Conservation (phyloP, 2,888 invertebrate species). For the Dryocosmus kuriphilus region DNA sequence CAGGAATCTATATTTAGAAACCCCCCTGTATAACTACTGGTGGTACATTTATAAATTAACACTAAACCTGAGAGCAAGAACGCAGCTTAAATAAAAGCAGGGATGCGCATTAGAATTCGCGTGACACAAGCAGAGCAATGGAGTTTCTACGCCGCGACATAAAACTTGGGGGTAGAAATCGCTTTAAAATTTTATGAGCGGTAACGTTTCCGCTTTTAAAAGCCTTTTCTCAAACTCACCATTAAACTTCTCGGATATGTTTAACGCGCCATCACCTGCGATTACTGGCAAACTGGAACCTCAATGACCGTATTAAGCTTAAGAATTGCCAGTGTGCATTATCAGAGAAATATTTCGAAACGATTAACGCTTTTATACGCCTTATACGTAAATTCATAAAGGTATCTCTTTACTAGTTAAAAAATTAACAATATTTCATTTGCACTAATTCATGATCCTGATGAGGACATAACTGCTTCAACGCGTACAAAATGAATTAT, state of each 20-base stretch:
- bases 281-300: conserved; percentile 44
- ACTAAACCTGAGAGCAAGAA: neutral
- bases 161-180: conserved; percentile 69
- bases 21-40: too few species aligned
- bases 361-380: too few species aligned
- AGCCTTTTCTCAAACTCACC: conserved; percentile 67
- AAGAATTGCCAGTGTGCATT: neutral
- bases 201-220: conserved; percentile 68
- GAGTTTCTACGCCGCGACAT: conserved; percentile 56
- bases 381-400: too few species aligned
- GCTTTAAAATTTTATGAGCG: conserved; percentile 73
- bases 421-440: neutral
- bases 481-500: neutral
- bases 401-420: neutral
- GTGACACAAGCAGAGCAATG: conserved; percentile 59
- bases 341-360: neutral
- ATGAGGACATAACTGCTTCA: neutral
- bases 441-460: neutral
- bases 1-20: too few species aligned
- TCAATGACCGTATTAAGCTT: neutral
- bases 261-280: conserved; percentile 60
- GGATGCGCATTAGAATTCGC: conserved; percentile 60
- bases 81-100: conserved; percentile 32
- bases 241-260: conserved; percentile 64
- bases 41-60: neutral